Conservation (phyloP, 64 coral and sea anemone species). For the Anthopleura sola region DNA sequence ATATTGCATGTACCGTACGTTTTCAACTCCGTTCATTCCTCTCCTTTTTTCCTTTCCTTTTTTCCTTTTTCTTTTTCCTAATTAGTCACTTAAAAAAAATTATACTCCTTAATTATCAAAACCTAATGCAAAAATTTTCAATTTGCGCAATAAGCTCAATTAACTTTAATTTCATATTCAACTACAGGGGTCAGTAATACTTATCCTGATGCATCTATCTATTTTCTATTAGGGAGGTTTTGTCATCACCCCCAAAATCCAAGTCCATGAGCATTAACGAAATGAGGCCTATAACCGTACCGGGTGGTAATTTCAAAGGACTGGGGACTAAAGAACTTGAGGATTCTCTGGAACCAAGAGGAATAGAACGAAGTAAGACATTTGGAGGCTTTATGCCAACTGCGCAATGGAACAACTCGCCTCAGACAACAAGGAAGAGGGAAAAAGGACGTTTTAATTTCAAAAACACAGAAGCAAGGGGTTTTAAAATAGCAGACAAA, state of each 20-base stretch:
- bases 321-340: neutral
- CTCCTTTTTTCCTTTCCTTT: too few species aligned
- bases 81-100: too few species aligned
- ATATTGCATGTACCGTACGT: too few species aligned
- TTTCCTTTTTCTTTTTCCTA: too few species aligned
- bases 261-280: neutral
- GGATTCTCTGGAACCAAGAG: neutral
- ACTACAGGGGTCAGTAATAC: too few species aligned
- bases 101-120: too few species aligned
- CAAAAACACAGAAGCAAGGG: neutral
- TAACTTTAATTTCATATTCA: too few species aligned
- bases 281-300: neutral
- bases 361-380: neutral
- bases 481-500: neutral
- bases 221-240: too few species aligned
- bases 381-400: neutral
- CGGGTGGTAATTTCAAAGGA: neutral
- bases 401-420: neutral
- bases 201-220: too few species aligned
- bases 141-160: too few species aligned
- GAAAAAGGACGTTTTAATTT: neutral
- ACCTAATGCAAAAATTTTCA: too few species aligned
- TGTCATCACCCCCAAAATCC: neutral
- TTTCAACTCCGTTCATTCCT: too few species aligned
- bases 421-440: neutral